Evolutionary conservation across 2,888 invertebrate genomes (phyloP), one percentile per base, ranked within the genome.

Genomic region (Cybosia mesomella): DNA sequence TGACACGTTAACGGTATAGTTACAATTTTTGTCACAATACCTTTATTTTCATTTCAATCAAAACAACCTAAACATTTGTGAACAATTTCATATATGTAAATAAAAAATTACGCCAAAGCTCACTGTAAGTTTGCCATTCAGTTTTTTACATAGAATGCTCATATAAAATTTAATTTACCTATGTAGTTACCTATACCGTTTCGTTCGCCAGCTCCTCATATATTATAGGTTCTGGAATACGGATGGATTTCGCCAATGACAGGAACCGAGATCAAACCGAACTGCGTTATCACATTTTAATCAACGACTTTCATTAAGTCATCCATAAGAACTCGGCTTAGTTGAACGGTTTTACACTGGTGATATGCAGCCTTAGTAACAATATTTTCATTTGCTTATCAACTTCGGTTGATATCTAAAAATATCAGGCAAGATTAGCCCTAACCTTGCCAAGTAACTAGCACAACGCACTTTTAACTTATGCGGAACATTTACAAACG

Each of bases 351-450:
- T 43, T 43, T 43, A 2, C 49, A 49, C n/a, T 49, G 9, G n/a
- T 49, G n/a, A 49, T 49, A 49, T 49, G 49, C 49, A 49, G 49
- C n/a, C 18, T 49, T 49, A 49, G 9, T 49, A 57, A 71, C 53
- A 66, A 62, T 61, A 61, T 66, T 61, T 74, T 67, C 70, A 73
- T 64, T 54, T 54, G 64, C 67, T 69, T 64, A 49, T 57, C 60
- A 58, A 24, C 18, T 58, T 24, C 9, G 59, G 34, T 62, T 65
- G 61, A 55, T 15, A 57, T 64, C 58, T 49, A 18, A 58, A 49
- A 49, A 49, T 49, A 49, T 49, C 49, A n/a, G 8, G 49, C n/a
- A 49, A 49, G 49, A 49, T 49, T 49, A 49, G 49, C n/a, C n/a
- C 49, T 49, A 49, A 49, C 49, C 49, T 49, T 49, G 49, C 9